Percentiles rank a stretch among this genome's conserved stretches.
phyloP scores from a whole-genome alignment of 2,113 vertebrate genomes.

The Tachuris rubrigastra region DNA sequence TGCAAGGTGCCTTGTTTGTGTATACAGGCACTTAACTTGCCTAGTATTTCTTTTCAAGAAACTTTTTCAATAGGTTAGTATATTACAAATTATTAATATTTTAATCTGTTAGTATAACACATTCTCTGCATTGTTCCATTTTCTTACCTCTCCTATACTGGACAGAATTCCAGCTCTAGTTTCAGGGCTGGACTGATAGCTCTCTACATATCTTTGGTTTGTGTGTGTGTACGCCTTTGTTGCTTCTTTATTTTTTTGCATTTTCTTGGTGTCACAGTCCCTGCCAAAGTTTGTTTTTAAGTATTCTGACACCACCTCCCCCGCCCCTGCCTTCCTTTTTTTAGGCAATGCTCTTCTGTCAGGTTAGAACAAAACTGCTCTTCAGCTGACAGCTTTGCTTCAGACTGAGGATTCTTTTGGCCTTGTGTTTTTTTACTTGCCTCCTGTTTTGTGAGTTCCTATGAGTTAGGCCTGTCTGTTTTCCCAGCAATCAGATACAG shows the following conservation, averaged over 20 bases:
- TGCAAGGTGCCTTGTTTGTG: not conserved
- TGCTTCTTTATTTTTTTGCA: not conserved
- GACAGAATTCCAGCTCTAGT: not conserved
- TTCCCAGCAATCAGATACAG: constrained; percentile 80
- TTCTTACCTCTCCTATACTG: not conserved
- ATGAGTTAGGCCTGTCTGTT: not conserved
- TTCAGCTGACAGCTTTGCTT: not conserved
- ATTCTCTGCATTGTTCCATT: not conserved
- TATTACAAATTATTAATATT: not conserved
- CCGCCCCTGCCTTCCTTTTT: not conserved
- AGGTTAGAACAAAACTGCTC: not conserved
- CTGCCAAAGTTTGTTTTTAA: not conserved
- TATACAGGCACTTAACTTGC: not conserved
- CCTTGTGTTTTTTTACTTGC: not conserved
- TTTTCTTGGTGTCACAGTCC: not conserved
- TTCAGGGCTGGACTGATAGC: not conserved
- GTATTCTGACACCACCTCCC: not conserved
- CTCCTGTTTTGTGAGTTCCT: not conserved
- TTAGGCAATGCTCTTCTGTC: not conserved
- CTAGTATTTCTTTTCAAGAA: not conserved
- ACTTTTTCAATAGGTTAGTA: not conserved
- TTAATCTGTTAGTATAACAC: not conserved
- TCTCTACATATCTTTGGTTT: not conserved
- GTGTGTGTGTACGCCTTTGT: not conserved
- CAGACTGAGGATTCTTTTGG: not conserved